Evolutionary conservation across 2,888 invertebrate species (phyloP), one percentile per base, ranked within the genome.

Genomic region (Drosophila imparisetae): DNA sequence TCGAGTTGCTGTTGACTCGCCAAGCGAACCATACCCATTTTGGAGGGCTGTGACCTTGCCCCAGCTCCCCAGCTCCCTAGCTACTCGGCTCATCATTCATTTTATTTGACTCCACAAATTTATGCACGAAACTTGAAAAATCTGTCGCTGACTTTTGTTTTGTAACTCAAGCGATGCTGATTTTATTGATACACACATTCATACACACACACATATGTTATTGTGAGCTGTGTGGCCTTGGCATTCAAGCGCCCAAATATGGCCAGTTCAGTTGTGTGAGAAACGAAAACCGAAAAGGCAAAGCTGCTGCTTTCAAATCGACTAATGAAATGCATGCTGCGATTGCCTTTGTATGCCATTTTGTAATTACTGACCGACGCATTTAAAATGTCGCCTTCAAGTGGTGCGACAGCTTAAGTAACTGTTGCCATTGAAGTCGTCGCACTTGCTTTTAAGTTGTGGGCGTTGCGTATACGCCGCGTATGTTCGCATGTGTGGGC

Each of bases 221-320:
- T 59, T 62, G 61, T 66, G 70, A 57, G 74, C 59, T 68, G 24
- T 38, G 45, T 68, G 85, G 72, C 90, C 86, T 90, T 87, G 86
- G 90, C 90, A 87, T 87, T 87, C 86, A 82, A 73, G 78, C 64
- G 69, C 64, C 85, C 86, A 86, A 89, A 87, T 89, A 89, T 84
- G 87, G 90, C 54, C 62, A 73, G 68, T 72, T 78, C 75, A 75
- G 24, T 45, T 68, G 69, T 83, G 78, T 80, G 90, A 78, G 86
- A 82, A 82, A 74, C 32, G 5, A 15, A 45, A 81, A 59, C 55
- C 42, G 32, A 49, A 70, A 79, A 58, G 50, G 50, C 21, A 29
- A 65, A 21, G 30, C 29, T 59, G 48, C 40, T 53, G 65, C 70
- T 75, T 72, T 78, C 62, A 63, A 72, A 68, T 59, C 58, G 55